Evolutionary conservation across 2,797 vertebrate species (phyloP).

Genomic region (Amniataba percoides): DNA sequence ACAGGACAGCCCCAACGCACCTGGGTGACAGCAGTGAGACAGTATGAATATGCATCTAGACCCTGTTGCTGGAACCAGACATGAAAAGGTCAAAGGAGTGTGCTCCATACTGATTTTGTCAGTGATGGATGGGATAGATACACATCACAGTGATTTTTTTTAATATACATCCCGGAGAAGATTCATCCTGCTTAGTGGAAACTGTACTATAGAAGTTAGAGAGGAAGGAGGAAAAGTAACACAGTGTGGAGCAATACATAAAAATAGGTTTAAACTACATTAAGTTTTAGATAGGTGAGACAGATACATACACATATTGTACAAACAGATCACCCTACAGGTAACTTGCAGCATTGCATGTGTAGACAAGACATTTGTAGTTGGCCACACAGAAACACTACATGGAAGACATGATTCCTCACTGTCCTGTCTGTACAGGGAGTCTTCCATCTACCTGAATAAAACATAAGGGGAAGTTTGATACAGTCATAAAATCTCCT

Average conservation of each 20-base stretch:
- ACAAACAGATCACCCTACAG: neutral
- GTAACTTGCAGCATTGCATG: neutral
- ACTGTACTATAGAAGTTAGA: neutral
- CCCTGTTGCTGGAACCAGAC: slow-evolving; percentile 47
- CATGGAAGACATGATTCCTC: neutral
- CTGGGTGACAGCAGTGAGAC: slow-evolving; percentile 44
- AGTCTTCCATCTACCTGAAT: slow-evolving; percentile 11
- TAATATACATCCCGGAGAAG: slow-evolving; percentile 24
- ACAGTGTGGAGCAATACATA: neutral
- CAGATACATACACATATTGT: neutral
- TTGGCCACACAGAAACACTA: neutral
- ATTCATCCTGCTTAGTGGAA: slow-evolving; percentile 5
- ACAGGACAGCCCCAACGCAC: slow-evolving; percentile 4
- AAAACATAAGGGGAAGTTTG: slow-evolving; percentile 25
- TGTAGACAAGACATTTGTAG: neutral
- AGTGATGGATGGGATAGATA: slow-evolving; percentile 47
- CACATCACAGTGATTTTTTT: slow-evolving; percentile 41
- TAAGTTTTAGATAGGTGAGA: neutral
- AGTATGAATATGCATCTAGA: slow-evolving; percentile 62
- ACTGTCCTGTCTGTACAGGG: neutral
- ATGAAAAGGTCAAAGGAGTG: slow-evolving; percentile 71
- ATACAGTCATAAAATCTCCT: slow-evolving; percentile 12
- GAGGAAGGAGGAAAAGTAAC: neutral
- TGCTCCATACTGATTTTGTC: slow-evolving; percentile 69
- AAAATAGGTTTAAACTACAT: neutral